Evolutionary conservation across 1,140 invertebrate species (phyloP).

Genomic region (Pseudomyrmex flavicornis): DNA sequence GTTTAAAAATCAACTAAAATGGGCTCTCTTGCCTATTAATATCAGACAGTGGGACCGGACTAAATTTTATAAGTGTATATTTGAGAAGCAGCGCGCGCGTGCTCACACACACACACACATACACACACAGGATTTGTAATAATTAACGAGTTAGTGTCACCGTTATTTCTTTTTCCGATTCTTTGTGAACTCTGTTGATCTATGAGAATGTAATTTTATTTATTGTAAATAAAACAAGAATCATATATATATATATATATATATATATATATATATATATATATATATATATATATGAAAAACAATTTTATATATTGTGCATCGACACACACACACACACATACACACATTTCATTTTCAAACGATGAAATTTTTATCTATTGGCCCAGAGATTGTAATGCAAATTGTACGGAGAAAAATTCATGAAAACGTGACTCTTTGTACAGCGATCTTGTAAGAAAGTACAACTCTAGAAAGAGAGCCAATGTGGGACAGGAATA

Average conservation of each 20-base stretch:
- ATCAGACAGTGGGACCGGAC: conserved; percentile 79
- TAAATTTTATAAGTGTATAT: conserved; percentile 76
- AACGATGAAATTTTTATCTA: background rate
- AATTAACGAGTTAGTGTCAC: conserved; percentile 72
- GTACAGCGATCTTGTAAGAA: conserved; percentile 43
- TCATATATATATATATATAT: conserved; percentile 64
- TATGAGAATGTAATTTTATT: conserved; percentile 84
- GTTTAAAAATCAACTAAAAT: conserved; percentile 61
- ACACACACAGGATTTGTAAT: conserved; percentile 48
- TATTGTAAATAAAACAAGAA: conserved; percentile 84
- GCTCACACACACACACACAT: too few relatives aligned
- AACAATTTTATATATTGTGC: conserved; percentile 61
- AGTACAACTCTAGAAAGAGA: conserved; percentile 60
- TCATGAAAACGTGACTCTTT: conserved; percentile 5
- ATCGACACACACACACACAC: conserved; percentile 15
- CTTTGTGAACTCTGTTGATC: conserved; percentile 79
- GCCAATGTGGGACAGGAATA: conserved; percentile 60
- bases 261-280: too few relatives aligned
- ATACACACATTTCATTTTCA: background rate
- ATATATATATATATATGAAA: conserved; percentile 69
- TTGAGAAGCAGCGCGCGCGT: conserved; percentile 17
- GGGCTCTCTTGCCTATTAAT: conserved; percentile 71
- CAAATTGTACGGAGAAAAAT: conserved; percentile 25
- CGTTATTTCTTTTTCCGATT: conserved; percentile 76
- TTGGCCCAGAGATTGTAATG: conserved; percentile 11